Percentiles rank a stretch among this genome's conserved stretches.
Conservation (phyloP, 1,140 invertebrate genomes). For the Teleogryllus occipitalis region DNA sequence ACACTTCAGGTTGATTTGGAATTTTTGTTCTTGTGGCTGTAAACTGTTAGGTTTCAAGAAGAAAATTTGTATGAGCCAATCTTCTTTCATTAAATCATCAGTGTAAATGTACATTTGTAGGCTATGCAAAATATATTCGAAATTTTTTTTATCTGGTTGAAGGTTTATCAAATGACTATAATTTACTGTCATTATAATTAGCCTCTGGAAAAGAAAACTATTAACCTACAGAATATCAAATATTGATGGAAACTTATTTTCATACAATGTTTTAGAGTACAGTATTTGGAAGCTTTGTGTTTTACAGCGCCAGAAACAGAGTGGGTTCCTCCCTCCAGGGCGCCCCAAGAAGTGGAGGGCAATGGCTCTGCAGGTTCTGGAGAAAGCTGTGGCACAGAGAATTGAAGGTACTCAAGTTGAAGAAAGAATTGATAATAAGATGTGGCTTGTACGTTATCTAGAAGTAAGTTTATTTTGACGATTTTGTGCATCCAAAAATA, state of each 20-base stretch:
- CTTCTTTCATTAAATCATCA: background rate
- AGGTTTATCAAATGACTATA: too few species aligned
- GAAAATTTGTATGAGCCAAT: background rate
- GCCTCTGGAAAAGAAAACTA: too few species aligned
- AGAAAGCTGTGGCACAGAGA: conserved; percentile 72
- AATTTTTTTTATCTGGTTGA: too few species aligned
- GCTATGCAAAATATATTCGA: background rate
- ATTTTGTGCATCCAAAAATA: background rate
- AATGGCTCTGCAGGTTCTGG: conserved; percentile 75
- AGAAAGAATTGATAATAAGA: conserved; percentile 82
- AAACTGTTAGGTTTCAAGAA: background rate
- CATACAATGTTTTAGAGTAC: too few species aligned
- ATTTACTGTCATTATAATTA: too few species aligned
- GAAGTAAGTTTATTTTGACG: conserved; percentile 28
- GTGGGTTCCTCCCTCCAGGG: conserved; percentile 85
- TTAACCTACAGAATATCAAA: too few species aligned
- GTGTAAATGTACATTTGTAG: background rate
- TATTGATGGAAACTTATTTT: too few species aligned
- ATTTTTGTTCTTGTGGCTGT: background rate
- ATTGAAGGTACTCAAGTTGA: conserved; percentile 89
- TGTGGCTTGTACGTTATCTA: conserved; percentile 81
- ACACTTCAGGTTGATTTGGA: conserved; percentile 48
- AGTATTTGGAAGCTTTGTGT: too few species aligned
- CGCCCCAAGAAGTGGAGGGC: conserved; percentile 88
- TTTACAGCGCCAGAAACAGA: conserved; percentile 61